A percentile compares a stretch with the other conserved stretches of the same genome.
Conservation (phyloP, 2,888 invertebrate species). For the Drosophila fulvimacula region DNA sequence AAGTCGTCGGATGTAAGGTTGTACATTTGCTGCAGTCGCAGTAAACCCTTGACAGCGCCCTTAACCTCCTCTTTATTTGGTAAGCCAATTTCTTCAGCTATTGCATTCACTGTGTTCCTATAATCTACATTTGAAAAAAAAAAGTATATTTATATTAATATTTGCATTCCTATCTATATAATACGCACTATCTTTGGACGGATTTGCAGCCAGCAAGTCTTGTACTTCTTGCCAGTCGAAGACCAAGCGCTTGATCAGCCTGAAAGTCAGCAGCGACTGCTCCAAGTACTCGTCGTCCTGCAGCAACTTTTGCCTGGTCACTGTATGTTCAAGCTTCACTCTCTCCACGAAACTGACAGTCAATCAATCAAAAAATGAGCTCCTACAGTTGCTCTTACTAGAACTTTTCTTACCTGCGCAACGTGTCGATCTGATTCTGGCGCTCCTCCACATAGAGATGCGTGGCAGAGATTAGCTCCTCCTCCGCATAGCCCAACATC, state of each 20-base stretch:
- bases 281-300: conserved; percentile 90
- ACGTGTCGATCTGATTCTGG: conserved; percentile 46
- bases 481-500: conserved; percentile 55
- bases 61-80: conserved; percentile 95
- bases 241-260: conserved; percentile 95
- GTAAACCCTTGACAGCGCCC: conserved; percentile 95
- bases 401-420: conserved; percentile 48
- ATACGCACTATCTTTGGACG: conserved; percentile 86
- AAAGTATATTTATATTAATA: too few species aligned
- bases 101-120: conserved; percentile 17
- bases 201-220: conserved; percentile 88
- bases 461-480: conserved; percentile 53
- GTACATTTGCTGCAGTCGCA: conserved; percentile 96
- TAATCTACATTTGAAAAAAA: conserved; percentile 30
- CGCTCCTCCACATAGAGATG: conserved; percentile 45
- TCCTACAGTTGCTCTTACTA: neutral
- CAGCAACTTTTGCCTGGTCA: conserved; percentile 88
- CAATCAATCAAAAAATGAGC: conserved; percentile 18
- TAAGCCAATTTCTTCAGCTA: conserved; percentile 33
- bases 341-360: conserved; percentile 85
- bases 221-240: conserved; percentile 92
- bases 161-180: neutral
- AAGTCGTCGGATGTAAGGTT: conserved; percentile 92
- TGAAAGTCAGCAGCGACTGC: conserved; percentile 96
- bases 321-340: conserved; percentile 89